Conservation (phyloP, 2,797 vertebrate species). For the Caiman crocodilus region DNA sequence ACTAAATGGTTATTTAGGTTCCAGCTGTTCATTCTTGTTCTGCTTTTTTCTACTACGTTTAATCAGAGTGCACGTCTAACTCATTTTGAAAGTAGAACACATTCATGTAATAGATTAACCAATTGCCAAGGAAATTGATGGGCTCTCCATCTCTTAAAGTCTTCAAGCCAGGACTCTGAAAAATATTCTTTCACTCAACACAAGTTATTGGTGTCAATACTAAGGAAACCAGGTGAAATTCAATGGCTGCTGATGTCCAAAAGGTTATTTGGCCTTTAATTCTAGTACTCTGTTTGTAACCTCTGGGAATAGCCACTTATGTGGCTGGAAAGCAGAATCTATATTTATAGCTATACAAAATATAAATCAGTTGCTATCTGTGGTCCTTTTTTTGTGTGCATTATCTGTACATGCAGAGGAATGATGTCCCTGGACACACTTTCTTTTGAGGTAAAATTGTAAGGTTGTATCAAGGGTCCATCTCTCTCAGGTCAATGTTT, state of each 20-base stretch:
- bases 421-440: neutral
- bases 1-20: too few relatives aligned
- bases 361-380: neutral
- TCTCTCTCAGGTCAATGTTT: neutral
- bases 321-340: neutral
- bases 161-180: neutral
- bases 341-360: neutral
- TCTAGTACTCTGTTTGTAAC: neutral
- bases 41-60: too few relatives aligned
- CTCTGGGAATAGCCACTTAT: neutral
- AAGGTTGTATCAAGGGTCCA: neutral
- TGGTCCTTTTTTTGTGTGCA: neutral
- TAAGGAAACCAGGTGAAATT: neutral
- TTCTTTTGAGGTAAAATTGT: neutral
- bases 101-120: too few relatives aligned
- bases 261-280: neutral
- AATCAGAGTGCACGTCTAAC: too few relatives aligned
- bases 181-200: neutral
- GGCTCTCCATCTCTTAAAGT: neutral
- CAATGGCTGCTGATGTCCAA: neutral
- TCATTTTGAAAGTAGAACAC: too few relatives aligned
- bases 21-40: too few relatives aligned
- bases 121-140: neutral
- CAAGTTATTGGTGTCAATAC: neutral
- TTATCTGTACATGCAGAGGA: neutral